Conservation (phyloP, 2,797 vertebrate species). For the Rhinoraja longicauda region DNA sequence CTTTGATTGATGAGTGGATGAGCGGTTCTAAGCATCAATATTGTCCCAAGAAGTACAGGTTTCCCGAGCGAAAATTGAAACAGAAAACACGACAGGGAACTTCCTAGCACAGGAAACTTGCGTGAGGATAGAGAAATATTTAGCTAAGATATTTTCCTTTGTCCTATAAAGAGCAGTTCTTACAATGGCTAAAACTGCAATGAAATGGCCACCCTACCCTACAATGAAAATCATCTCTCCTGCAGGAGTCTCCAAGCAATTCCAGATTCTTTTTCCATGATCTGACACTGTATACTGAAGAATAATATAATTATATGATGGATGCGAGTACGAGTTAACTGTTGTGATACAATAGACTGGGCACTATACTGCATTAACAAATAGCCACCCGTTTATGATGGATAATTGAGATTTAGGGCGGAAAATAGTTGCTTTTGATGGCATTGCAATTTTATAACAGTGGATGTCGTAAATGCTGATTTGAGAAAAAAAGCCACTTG, state of each 20-base stretch:
- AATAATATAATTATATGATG: not conserved
- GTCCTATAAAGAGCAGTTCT: not conserved
- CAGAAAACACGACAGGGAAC: slow-evolving; percentile 24
- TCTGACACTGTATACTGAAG: not conserved
- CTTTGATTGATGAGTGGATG: slow-evolving; percentile 30
- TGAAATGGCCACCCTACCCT: not conserved
- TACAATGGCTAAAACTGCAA: not conserved
- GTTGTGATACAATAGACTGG: not conserved
- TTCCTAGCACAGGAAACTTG: slow-evolving; percentile 35
- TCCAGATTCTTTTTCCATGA: not conserved
- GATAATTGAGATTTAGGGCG: not conserved
- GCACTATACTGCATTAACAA: not conserved
- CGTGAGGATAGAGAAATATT: slow-evolving; percentile 27
- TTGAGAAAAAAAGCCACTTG: not conserved
- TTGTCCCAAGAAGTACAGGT: slow-evolving; percentile 10
- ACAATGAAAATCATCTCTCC: not conserved
- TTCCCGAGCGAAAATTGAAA: not conserved
- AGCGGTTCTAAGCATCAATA: slow-evolving; percentile 5
- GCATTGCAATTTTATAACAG: not conserved
- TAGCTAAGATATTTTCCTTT: not conserved
- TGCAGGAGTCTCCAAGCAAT: not conserved
- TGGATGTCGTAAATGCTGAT: not conserved
- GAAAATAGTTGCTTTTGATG: not conserved
- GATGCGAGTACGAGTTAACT: not conserved
- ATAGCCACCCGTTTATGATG: no score